Base-by-base conservation (phyloP, 2,888 invertebrate genomes). In the Amorpha juglandis region DNA sequence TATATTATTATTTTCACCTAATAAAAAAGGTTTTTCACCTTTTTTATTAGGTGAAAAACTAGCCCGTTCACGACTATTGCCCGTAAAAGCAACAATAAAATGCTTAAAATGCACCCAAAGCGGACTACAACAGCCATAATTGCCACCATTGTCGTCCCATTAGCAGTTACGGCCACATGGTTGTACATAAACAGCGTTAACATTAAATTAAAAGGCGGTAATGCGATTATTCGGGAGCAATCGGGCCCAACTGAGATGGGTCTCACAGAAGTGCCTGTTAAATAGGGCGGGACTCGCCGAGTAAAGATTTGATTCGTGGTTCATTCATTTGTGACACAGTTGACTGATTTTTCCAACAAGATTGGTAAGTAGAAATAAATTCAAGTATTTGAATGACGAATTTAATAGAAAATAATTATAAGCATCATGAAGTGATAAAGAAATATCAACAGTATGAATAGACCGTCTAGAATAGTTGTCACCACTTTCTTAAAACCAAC, bases 151-250 rank as follows among this genome's bases (percentile, higher is more conserved):
- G 58, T 42, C 38, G 38, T 12, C 14, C 58, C 58, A 58, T 58
- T 58, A 58, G 58, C 53, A 53, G 53, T 53, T 53, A 35, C 14
- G 42, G 42, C 16, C 58, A 42, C 58, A 7, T 58, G 58, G 38
- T 58, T 19, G 16, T 11, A 58, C 52, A 50, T 50, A 63, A 63
- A 63, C 51, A 63, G 16, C 63, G 50, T 63, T 63, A 63, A 51
- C 63, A 50, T 63, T 63, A 51, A 63, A 63, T 38, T 63, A 63
- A 63, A 63, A 63, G 51, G 38, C 38, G 51, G 51, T 63, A 51
- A 51, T 51, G 35, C 63, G 51, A 51, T 63, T 63, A 51, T 63
- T 35, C 19, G 19, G 47, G 33, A 8, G 35, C 11, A 55, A 55
- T 35, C 55, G 38, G n/a, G 12, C 11, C 35, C 48, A 12, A n/a